Evolutionary conservation across 2,113 vertebrate species (phyloP).

Genomic region (Hippocampus zosterae): DNA sequence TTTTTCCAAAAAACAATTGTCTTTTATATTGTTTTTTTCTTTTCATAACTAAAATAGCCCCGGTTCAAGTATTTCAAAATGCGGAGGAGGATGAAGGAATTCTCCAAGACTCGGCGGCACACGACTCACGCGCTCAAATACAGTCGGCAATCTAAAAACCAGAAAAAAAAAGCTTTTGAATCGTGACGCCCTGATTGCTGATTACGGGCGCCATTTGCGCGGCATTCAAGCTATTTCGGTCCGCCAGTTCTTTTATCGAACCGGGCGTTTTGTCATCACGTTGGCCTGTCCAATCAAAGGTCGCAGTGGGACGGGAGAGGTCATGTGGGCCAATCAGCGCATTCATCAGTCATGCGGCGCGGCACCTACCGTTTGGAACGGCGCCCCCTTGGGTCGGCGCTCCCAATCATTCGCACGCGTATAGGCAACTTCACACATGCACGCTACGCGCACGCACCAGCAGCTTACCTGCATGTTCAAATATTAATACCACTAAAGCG

Average conservation of each 20-base stretch:
- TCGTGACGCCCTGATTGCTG: conserved; percentile 22
- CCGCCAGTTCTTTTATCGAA: conserved; percentile 40
- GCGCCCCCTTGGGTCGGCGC: conserved; percentile 20
- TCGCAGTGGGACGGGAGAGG: conserved; percentile 34
- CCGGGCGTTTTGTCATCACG: conserved; percentile 36
- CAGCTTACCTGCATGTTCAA: conserved; percentile 56
- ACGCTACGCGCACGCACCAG: conserved; percentile 17
- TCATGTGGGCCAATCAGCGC: conserved; percentile 62
- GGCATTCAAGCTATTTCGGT: conserved; percentile 46
- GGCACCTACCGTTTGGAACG: conserved; percentile 61
- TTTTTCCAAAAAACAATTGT: too few species aligned
- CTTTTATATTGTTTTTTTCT: too few species aligned
- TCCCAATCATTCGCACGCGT: conserved; percentile 31
- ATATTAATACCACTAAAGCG: conserved; percentile 18
- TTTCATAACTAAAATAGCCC: too few species aligned
- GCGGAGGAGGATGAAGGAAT: conserved; percentile 48
- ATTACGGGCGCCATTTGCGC: conserved; percentile 25
- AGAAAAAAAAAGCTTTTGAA: conserved; percentile 18
- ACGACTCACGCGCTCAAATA: conserved; percentile 31
- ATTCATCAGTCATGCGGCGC: conserved; percentile 67
- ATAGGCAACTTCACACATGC: background rate
- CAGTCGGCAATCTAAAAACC: conserved; percentile 27
- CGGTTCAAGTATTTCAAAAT: conserved; percentile 26
- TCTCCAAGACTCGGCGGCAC: conserved; percentile 53
- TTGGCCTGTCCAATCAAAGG: conserved; percentile 60